These are phyloP conservation scores for Drosophila tripunctata DNA, from an alignment of 2,888 invertebrate genomes.

Conservation along the genomic window DNA sequence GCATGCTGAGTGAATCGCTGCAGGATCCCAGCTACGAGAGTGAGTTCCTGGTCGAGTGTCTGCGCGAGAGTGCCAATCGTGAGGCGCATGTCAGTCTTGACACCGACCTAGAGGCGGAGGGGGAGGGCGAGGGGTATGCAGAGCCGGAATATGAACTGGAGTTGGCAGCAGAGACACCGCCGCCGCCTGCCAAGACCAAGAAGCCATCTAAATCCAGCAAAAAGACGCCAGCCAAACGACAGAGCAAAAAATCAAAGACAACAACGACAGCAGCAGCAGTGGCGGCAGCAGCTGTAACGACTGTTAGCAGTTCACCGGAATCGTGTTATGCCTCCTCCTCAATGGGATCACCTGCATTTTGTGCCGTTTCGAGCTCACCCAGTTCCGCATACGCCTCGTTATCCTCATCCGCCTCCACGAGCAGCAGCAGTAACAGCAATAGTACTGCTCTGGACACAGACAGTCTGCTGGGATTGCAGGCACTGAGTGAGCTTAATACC, in stretches of 20 bases:
- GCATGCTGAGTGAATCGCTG: conserved; percentile 89
- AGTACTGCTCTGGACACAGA: conserved; percentile 62
- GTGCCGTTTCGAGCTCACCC: conserved; percentile 58
- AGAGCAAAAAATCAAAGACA: conserved; percentile 30
- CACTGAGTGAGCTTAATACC: conserved; percentile 76
- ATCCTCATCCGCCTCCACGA: conserved; percentile 56
- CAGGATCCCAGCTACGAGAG: conserved; percentile 83
- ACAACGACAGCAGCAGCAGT: conserved; percentile 4
- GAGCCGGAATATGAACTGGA: conserved; percentile 30
- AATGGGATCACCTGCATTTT: conserved; percentile 67
- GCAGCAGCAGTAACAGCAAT: conserved; percentile 41
- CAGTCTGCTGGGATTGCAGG: conserved; percentile 54
- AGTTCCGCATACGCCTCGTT: conserved; percentile 71
- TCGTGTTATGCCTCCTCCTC: conserved; percentile 68
- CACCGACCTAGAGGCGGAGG: conserved; percentile 36
- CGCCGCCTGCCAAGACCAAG: conserved; percentile 31
- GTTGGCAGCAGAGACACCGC: conserved; percentile 18
- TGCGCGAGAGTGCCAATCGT: conserved; percentile 64
- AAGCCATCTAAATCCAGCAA: conserved; percentile 49
- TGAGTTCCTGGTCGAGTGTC: conserved; percentile 76
- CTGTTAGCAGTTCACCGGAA: conserved; percentile 55
- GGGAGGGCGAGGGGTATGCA: conserved; percentile 19
- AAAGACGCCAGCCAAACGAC: conserved; percentile 53
- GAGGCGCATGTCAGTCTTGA: conserved; percentile 45
- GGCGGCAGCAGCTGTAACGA: conserved; percentile 1